Conservation (phyloP, 1,140 invertebrate species). For the Telenomus remus region DNA sequence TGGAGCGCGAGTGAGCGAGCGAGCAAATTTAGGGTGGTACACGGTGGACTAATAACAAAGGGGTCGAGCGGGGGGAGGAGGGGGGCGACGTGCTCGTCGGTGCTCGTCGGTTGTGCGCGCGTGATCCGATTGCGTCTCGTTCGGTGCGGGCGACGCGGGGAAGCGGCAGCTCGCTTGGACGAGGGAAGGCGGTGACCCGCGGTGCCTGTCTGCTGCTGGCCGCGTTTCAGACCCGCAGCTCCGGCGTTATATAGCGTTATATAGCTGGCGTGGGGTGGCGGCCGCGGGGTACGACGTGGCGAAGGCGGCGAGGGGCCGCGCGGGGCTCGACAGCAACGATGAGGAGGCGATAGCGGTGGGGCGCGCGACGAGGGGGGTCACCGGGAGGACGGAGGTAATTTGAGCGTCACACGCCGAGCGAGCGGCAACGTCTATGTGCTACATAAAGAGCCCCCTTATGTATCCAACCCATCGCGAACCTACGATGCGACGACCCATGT, state of each 20-base stretch:
- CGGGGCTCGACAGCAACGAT: conserved; percentile 20
- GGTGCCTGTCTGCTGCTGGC: conserved; percentile 63
- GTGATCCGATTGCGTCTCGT: conserved; percentile 61
- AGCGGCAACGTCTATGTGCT: conserved; percentile 71
- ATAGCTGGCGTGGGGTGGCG: conserved; percentile 32
- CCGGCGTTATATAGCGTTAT: conserved; percentile 43
- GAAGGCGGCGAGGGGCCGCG: conserved; percentile 9
- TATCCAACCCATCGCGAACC: conserved; percentile 70
- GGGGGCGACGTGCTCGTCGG: conserved; percentile 21
- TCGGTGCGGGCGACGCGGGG: conserved; percentile 64
- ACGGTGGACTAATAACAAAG: conserved; percentile 63
- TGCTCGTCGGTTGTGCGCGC: conserved; percentile 38
- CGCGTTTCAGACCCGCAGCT: conserved; percentile 61
- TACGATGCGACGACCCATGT: conserved; percentile 68
- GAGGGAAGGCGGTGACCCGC: conserved; percentile 60
- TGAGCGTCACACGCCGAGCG: conserved; percentile 74
- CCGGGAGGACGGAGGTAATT: conserved; percentile 65
- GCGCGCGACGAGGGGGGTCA: conserved; percentile 15
- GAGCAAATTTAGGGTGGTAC: conserved; percentile 62
- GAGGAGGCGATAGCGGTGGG: conserved; percentile 13
- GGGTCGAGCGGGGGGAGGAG: conserved; percentile 26
- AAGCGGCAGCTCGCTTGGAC: conserved; percentile 62
- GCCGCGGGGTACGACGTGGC: conserved; percentile 20
- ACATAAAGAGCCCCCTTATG: conserved; percentile 73
- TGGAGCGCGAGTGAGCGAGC: conserved; percentile 30